phyloP scores from a whole-genome alignment of 2,113 vertebrate genomes.

The Pelodiscus sinensis region DNA sequence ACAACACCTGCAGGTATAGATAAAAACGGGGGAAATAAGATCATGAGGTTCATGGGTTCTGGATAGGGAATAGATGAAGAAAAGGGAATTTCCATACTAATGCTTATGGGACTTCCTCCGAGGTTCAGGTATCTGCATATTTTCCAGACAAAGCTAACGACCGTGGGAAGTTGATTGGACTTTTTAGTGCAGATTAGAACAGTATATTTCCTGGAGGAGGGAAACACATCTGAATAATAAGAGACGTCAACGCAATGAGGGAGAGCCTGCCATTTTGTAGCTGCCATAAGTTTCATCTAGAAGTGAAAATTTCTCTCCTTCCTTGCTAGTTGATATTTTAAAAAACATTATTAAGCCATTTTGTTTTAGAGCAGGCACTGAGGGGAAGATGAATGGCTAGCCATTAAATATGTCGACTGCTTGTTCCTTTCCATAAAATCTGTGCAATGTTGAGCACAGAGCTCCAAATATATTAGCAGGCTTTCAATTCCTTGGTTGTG shows the following conservation, averaged over 20 bases:
- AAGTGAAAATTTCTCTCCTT: slow-evolving; percentile 11
- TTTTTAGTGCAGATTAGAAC: background rate
- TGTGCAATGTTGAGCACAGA: slow-evolving; percentile 28
- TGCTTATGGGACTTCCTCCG: fast-evolving
- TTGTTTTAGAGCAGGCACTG: background rate
- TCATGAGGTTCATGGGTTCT: background rate
- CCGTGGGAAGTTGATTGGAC: background rate
- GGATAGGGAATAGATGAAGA: background rate
- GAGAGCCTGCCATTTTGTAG: background rate
- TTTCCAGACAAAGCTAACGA: background rate
- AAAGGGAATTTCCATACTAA: background rate
- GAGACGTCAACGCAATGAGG: background rate
- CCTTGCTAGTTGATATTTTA: slow-evolving; percentile 26
- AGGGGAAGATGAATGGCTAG: background rate
- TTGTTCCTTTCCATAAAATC: slow-evolving; percentile 48
- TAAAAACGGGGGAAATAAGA: background rate
- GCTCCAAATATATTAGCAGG: slow-evolving; percentile 37
- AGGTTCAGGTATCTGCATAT: background rate
- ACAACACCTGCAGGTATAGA: background rate
- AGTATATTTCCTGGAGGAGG: background rate
- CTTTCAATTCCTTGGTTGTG: slow-evolving; percentile 11
- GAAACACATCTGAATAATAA: background rate
- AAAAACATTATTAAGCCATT: slow-evolving; percentile 9
- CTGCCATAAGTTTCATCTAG: background rate
- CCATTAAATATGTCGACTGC: background rate